Percentiles rank a stretch among this genome's conserved stretches.
phyloP scores from a whole-genome alignment of 1,140 invertebrate species.

The Anagrus nilaparvatae region DNA sequence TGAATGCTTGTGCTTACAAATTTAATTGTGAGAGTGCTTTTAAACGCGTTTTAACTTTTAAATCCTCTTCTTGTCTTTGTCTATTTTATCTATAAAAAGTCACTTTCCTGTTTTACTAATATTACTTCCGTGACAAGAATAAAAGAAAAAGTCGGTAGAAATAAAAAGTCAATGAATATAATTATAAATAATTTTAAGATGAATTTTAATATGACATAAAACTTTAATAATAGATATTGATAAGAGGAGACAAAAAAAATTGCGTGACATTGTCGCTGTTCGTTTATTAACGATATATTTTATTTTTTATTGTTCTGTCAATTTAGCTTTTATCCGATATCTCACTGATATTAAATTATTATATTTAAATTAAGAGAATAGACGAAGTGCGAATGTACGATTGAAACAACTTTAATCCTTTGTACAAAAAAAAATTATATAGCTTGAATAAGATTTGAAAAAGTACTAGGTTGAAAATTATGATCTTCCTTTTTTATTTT shows the following conservation, averaged over 20 bases:
- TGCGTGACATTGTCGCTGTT: conserved; percentile 18
- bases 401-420: conserved; percentile 17
- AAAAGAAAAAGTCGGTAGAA: neutral
- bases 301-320: conserved; percentile 21
- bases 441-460: conserved; percentile 14
- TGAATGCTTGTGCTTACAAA: conserved; percentile 18
- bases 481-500: conserved; percentile 11
- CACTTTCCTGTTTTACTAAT: conserved; percentile 7
- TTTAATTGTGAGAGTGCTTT: conserved; percentile 15
- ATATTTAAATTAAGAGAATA: no score
- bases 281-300: conserved; percentile 20
- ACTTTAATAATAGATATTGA: no score
- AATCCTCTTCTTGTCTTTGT: conserved; percentile 13
- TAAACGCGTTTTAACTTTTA: conserved; percentile 16
- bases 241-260: conserved; percentile 13
- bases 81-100: no score
- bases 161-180: neutral
- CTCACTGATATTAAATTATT: conserved; percentile 18
- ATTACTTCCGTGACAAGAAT: conserved; percentile 4
- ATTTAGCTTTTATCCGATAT: conserved; percentile 20
- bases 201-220: conserved; percentile 1
- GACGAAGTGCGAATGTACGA: conserved; percentile 17
- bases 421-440: conserved; percentile 17
- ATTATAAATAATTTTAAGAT: neutral
- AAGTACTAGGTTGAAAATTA: conserved; percentile 13